A percentile compares a stretch with the other conserved stretches of the same genome.
Evolutionary conservation across 92 coral and sea anemone species (phyloP).

Genomic region (Actinostola sp.): DNA sequence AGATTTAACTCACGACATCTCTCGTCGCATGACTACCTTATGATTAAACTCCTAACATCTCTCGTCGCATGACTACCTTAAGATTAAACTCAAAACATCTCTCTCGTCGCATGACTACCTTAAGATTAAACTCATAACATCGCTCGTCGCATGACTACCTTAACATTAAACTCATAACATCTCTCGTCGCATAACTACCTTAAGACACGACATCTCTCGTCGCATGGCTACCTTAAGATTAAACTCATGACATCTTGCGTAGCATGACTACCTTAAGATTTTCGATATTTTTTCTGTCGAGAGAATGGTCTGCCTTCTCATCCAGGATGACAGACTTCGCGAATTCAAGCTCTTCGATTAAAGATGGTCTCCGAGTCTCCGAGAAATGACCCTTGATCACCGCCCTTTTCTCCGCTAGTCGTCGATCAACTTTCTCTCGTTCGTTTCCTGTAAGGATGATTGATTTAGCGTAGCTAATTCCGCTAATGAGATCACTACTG

Average conservation of each 20-base stretch:
- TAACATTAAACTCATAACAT: too few relatives aligned
- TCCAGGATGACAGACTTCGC: conserved; percentile 7
- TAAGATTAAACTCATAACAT: too few relatives aligned
- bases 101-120: too few relatives aligned
- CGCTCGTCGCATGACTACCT: too few relatives aligned
- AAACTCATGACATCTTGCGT: not conserved
- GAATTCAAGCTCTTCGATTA: not conserved
- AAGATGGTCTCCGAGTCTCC: not conserved
- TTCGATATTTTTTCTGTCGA: not conserved
- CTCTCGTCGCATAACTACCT: too few relatives aligned
- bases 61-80: too few relatives aligned
- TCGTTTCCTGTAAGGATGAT: not conserved
- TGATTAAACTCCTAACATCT: too few relatives aligned
- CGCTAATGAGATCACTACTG: not conserved
- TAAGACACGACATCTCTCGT: too few relatives aligned
- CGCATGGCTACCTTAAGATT: not conserved
- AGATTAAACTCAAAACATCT: too few relatives aligned
- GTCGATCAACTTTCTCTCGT: not conserved
- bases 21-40: too few relatives aligned
- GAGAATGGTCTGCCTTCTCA: not conserved
- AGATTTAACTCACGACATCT: too few relatives aligned
- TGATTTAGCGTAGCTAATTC: not conserved
- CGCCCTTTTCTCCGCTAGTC: not conserved
- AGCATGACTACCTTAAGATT: not conserved
- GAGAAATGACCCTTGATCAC: conserved; percentile 5